A percentile compares a stretch with the other conserved stretches of the same genome.
Evolutionary conservation across 2,113 vertebrate genomes (phyloP).

Genomic region (Catharus fuscescens): DNA sequence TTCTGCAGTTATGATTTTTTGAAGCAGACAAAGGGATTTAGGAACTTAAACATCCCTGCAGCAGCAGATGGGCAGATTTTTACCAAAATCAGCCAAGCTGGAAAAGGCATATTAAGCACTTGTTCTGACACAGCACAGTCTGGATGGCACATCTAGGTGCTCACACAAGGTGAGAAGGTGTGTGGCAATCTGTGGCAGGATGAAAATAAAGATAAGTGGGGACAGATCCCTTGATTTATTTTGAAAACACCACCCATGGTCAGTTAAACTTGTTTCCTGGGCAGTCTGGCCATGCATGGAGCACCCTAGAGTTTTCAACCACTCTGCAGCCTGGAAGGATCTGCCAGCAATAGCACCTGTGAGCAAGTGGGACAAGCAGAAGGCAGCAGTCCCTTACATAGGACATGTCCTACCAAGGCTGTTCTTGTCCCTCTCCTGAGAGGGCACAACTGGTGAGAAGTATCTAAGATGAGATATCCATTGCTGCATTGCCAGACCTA

Average conservation of each 20-base stretch:
- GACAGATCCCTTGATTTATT: background rate
- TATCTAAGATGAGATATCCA: background rate
- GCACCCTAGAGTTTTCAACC: background rate
- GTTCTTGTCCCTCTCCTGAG: background rate
- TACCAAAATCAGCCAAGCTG: background rate
- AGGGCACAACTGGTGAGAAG: background rate
- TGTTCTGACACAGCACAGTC: background rate
- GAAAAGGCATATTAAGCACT: background rate
- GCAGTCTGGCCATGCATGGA: background rate
- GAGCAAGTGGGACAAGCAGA: background rate
- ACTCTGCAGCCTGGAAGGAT: background rate
- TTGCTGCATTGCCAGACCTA: fast-evolving
- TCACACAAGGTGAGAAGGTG: background rate
- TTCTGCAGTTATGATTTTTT: background rate
- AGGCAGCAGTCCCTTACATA: fast-evolving
- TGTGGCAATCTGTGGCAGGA: background rate
- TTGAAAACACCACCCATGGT: background rate
- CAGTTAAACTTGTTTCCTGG: background rate
- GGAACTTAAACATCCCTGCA: background rate
- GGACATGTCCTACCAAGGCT: background rate
- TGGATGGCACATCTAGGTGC: background rate
- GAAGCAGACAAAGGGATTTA: background rate
- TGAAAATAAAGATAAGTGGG: background rate
- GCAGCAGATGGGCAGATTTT: background rate
- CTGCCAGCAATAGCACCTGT: background rate